Percentiles rank a stretch among this genome's conserved stretches.
Conservation (phyloP, 2,888 invertebrate species). For the Ophion costatus region DNA sequence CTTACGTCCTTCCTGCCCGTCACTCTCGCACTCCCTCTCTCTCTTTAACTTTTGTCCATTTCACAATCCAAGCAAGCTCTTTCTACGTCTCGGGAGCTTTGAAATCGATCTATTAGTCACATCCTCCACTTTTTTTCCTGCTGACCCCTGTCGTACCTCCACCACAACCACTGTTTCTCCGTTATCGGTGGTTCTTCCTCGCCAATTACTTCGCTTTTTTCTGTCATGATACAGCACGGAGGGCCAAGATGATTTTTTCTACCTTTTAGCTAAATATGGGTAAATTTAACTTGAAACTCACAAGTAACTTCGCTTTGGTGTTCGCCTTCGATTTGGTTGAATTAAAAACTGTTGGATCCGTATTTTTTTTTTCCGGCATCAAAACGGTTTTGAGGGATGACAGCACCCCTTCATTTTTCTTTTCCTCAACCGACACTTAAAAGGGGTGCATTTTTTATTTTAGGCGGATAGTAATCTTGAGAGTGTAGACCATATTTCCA, state of each 20-base stretch:
- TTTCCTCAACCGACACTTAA: too few species aligned
- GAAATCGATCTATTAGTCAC: conserved; percentile 63
- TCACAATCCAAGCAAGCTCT: conserved; percentile 15
- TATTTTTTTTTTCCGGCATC: too few species aligned
- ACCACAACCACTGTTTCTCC: background rate
- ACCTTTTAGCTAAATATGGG: too few species aligned
- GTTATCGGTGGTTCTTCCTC: background rate
- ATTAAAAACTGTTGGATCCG: too few species aligned
- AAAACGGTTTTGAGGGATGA: too few species aligned
- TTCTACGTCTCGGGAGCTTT: conserved; percentile 23
- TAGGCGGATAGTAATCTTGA: too few species aligned
- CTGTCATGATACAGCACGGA: background rate
- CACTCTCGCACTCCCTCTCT: conserved; percentile 2
- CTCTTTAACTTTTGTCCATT: conserved; percentile 33
- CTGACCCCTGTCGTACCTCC: conserved; percentile 26
- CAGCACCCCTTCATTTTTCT: too few species aligned
- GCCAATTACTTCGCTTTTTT: background rate
- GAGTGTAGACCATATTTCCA: too few species aligned
- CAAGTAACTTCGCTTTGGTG: too few species aligned
- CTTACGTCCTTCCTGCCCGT: conserved; percentile 13
- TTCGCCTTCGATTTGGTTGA: too few species aligned
- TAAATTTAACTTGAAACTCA: too few species aligned
- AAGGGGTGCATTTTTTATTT: too few species aligned
- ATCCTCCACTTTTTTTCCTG: conserved; percentile 34
- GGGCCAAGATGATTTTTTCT: background rate